These are phyloP conservation scores for Slavum lentiscoides DNA, from an alignment of 2,888 invertebrate species.

Conservation along the genomic window DNA sequence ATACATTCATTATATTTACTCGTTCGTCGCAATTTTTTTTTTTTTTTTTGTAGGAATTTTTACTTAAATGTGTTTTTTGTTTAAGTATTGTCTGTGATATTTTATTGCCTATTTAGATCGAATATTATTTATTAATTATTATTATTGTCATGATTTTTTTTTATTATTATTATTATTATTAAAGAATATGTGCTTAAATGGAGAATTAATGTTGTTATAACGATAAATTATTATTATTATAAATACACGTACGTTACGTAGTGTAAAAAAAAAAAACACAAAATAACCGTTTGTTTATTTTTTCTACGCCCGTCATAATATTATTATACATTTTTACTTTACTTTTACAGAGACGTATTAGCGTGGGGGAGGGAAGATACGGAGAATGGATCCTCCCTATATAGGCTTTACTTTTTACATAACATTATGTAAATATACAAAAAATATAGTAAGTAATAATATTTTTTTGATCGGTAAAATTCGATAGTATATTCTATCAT, in stretches of 20 bases:
- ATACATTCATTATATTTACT: constrained; percentile 9
- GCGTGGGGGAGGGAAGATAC: too few relatives aligned
- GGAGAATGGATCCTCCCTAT: too few relatives aligned
- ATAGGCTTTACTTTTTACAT: too few relatives aligned
- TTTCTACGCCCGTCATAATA: too few relatives aligned
- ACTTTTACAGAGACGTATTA: too few relatives aligned
- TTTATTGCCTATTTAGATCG: constrained; percentile 47
- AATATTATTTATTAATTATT: constrained; percentile 41
- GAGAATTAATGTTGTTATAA: constrained; percentile 45
- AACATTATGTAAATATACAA: too few relatives aligned
- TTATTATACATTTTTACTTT: too few relatives aligned
- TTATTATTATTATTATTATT: constrained; percentile 23
- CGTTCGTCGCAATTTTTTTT: constrained; percentile 22
- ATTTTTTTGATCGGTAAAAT: too few relatives aligned
- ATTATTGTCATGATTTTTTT: not conserved
- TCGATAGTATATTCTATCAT: too few relatives aligned
- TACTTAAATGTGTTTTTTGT: constrained; percentile 11
- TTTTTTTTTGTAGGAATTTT: constrained; percentile 1
- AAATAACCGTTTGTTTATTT: not conserved
- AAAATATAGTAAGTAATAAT: too few relatives aligned
- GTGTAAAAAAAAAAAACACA: not conserved
- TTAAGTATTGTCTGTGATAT: not conserved
- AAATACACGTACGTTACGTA: constrained; percentile 29
- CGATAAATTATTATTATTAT: constrained; percentile 42
- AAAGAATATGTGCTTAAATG: constrained; percentile 30